These are phyloP conservation scores for Megaceryle maxima DNA, from an alignment of 2,113 vertebrate species.

Conservation along the genomic window DNA sequence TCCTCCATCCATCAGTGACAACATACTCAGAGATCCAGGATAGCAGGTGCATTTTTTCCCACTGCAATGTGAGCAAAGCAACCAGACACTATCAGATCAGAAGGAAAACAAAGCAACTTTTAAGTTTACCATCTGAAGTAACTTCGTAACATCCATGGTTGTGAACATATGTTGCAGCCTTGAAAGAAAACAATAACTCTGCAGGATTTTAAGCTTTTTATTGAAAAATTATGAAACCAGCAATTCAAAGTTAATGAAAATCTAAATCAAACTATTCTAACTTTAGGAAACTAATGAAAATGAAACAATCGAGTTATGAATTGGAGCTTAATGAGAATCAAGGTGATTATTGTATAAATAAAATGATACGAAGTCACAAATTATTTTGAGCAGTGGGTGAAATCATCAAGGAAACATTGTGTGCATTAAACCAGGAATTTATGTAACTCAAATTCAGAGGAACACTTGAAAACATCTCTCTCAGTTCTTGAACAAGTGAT, in stretches of 20 bases:
- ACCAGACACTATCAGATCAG: background rate
- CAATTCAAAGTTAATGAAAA: slow-evolving; percentile 5
- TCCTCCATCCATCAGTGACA: background rate
- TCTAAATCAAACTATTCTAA: background rate
- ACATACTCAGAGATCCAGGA: background rate
- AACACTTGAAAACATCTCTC: background rate
- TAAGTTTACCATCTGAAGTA: background rate
- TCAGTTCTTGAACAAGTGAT: background rate
- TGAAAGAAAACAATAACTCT: background rate
- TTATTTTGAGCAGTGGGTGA: background rate
- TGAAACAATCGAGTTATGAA: background rate
- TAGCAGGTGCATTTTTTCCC: background rate
- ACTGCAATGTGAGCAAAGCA: background rate
- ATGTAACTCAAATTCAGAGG: background rate
- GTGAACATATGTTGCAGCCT: background rate
- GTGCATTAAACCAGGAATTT: background rate
- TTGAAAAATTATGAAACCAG: background rate
- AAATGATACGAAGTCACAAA: background rate
- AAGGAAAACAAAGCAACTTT: background rate
- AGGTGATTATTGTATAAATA: background rate
- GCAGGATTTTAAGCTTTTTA: background rate
- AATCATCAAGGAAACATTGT: background rate
- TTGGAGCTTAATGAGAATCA: background rate
- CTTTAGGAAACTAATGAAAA: background rate
- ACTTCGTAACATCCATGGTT: background rate